Evolutionary conservation across 2,888 invertebrate species (phyloP), one percentile per base, ranked within the genome.

Genomic region (Spicauda simplicius): DNA sequence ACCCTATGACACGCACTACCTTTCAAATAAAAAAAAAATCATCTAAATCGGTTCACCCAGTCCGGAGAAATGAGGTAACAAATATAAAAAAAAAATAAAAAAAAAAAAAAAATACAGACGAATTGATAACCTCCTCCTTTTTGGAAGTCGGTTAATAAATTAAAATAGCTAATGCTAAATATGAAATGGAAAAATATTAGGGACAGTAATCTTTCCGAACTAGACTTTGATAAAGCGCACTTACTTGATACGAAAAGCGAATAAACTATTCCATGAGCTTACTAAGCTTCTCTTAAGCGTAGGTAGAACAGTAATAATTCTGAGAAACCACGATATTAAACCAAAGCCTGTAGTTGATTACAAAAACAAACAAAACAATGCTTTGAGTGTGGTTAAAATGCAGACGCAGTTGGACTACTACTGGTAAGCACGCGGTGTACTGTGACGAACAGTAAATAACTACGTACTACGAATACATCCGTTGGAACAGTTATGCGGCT

Each of bases 281-380:
- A 18, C 14, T 16, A 16, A 14, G 5, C 16, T 16, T 48, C n/a
- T 16, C 16, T 50, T 50, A 18, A 50, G 50, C 50, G 18, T 50
- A 37, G 37, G 12, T 37, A 12, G 37, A 12, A 53, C 37, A n/a
- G 48, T 56, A 57, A 55, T 48, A 57, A 18, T 8, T 12, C 37
- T 50, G 8, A 12, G 50, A 64, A 57, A 64, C 37, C 16, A 30
- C 59, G 48, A 59, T 48, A 59, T 30, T 14, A 53, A 59, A 50
- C 19, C 41, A 48, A 74, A 73, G 72, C 70, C 71, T 73, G 76
- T 75, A 76, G 72, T 72, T 80, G 70, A 86, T 89, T 86, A 84
- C 75, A 80, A 84, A 78, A 80, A 76, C 77, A 88, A 88, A 85
- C 86, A 88, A 88, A 88, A 83, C 86, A 84, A 78, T 80, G 72